Evolutionary conservation across 2,113 vertebrate species (phyloP), one percentile per base, ranked within the genome.

Genomic region (Poeciliopsis prolifica): DNA sequence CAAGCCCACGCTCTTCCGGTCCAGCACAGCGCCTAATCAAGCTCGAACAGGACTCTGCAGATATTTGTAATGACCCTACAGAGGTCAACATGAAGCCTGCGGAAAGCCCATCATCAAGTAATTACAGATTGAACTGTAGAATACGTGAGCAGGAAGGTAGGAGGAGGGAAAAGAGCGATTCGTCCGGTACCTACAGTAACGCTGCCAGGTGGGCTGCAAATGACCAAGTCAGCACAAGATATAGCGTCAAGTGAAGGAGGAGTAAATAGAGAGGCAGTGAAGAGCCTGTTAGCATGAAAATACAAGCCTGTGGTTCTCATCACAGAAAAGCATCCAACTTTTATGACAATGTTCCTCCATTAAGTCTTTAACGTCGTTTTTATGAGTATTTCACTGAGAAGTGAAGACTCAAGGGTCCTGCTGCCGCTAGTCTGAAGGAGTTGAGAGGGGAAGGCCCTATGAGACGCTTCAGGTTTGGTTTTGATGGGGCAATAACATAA

Each of bases 31-130:
- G 17, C 58, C 81, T 79, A 74, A 91, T 89, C 84, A 91, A 72
- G 65, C 68, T 3, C 78, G 86, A 89, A 91, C 83, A 81, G 79
- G 84, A 80, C 84, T 91, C 84, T 54, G 86, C 83, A 88, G 90
- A 81, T 88, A 81, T 86, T 84, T 84, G 87, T 72, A 87, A 88
- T 76, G 78, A 85, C 83, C 68, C 67, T 82, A 70, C 83, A 70
- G 81, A 79, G 86, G 73, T 73, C 67, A 77, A 72, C 68, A 69
- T 24, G 60, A 70, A 85, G 80, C 86, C 85, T 0, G 60, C 88
- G 78, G 85, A 91, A 84, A 82, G 30, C 17, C 79, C 75, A 81
- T 85, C 75, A 22, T 72, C 66, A 75, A 67, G 54, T 84, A 83
- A 87, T 92, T 85, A 87, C 75, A 68, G 77, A 78, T 44, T 30